Conservation (phyloP, 1,140 invertebrate species). For the Holcopasites calliopsidis region DNA sequence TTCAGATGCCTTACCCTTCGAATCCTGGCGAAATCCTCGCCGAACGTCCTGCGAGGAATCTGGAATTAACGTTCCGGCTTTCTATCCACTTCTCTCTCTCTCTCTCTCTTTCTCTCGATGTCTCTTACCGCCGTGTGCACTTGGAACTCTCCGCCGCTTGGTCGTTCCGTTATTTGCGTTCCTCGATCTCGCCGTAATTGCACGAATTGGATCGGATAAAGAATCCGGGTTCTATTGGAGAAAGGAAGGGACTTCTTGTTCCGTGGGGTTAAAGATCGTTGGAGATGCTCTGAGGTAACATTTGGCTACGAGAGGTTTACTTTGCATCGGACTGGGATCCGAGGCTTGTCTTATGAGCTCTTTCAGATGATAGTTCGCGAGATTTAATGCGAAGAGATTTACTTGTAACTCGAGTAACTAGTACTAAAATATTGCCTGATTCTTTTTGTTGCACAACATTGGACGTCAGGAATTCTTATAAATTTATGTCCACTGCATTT, state of each 20-base stretch:
- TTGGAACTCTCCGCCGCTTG: conserved; percentile 17
- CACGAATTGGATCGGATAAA: conserved; percentile 40
- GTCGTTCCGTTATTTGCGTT: conserved; percentile 41
- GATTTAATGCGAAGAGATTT: no score
- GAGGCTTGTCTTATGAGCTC: no score
- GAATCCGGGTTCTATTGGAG: conserved; percentile 6
- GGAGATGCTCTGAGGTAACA: no score
- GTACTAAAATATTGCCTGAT: no score
- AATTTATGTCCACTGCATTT: no score
- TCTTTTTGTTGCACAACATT: no score
- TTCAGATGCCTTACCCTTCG: neutral
- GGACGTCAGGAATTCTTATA: no score
- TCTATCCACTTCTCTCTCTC: conserved; percentile 22
- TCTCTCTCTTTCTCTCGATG: no score
- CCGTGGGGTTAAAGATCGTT: neutral
- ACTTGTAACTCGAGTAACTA: no score
- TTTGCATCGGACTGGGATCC: no score
- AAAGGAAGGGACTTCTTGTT: conserved; percentile 4
- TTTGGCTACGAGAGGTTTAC: neutral
- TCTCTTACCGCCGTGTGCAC: conserved; percentile 21
- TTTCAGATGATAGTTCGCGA: no score
- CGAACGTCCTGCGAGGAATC: conserved; percentile 45
- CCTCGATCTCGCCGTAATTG: conserved; percentile 43
- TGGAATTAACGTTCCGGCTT: conserved; percentile 35
- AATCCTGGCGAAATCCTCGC: conserved; percentile 30